phyloP scores from a whole-genome alignment of 2,888 invertebrate genomes.

The Leptinotarsa haldemani region DNA sequence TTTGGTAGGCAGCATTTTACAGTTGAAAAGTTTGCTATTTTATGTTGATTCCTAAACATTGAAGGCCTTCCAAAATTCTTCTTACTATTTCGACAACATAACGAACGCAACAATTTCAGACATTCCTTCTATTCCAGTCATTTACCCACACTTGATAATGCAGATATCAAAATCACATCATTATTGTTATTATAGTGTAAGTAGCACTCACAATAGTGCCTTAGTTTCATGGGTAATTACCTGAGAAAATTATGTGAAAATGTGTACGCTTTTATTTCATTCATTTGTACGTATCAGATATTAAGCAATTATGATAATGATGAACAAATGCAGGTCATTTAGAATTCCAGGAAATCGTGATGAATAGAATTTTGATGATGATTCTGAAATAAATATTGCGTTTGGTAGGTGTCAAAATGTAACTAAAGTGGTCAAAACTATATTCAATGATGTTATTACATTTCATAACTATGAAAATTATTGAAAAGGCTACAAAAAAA shows the following conservation, averaged over 20 bases:
- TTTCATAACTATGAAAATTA: too few species aligned
- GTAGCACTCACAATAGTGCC: neutral
- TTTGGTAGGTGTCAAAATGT: too few species aligned
- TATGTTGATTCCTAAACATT: too few species aligned
- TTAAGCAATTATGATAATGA: neutral
- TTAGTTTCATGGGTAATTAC: slow-evolving; percentile 13
- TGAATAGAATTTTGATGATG: neutral
- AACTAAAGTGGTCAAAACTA: too few species aligned
- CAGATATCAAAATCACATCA: slow-evolving; percentile 7
- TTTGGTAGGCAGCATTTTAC: too few species aligned
- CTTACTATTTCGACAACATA: too few species aligned
- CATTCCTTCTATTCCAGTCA: neutral
- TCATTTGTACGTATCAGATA: neutral
- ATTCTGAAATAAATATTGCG: neutral
- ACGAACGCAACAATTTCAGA: too few species aligned
- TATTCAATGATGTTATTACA: too few species aligned
- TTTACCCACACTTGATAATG: slow-evolving; percentile 14
- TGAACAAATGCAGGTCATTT: neutral
- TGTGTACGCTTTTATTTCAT: neutral
- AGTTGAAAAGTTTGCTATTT: too few species aligned
- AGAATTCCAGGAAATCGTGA: neutral
- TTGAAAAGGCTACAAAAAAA: too few species aligned
- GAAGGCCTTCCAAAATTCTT: too few species aligned
- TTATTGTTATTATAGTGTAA: slow-evolving; percentile 16
- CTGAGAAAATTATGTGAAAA: slow-evolving; percentile 7